Evolutionary conservation across 1,140 invertebrate species (phyloP).

Genomic region (Apis laboriosa): DNA sequence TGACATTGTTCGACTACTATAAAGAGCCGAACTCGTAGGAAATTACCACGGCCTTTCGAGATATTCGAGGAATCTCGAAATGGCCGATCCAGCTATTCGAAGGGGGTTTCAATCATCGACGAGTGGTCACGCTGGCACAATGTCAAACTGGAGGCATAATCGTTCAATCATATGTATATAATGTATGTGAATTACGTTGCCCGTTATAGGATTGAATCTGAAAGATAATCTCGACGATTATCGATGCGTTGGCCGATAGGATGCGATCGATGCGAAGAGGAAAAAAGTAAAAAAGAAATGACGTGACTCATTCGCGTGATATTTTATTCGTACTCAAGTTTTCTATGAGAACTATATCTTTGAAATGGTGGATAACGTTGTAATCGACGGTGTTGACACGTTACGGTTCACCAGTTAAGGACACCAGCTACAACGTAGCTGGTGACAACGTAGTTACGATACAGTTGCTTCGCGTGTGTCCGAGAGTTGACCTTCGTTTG

Average conservation of each 20-base stretch:
- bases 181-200: neutral
- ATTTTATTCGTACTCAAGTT: no score
- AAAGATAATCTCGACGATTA: neutral
- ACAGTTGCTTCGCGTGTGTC: neutral
- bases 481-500: conserved; percentile 21
- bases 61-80: conserved; percentile 6
- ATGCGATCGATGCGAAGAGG: no score
- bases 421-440: neutral
- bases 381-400: neutral
- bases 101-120: neutral
- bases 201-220: neutral
- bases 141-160: neutral
- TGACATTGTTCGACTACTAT: conserved; percentile 22
- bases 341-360: neutral
- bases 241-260: neutral
- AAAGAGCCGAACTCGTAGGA: conserved; percentile 27
- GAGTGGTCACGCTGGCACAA: conserved; percentile 1
- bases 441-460: neutral
- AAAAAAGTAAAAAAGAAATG: neutral
- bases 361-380: neutral
- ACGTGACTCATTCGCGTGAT: no score
- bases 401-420: neutral
- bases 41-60: conserved; percentile 21
- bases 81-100: neutral
- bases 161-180: no score